Evolutionary conservation across 2,113 vertebrate species (phyloP), one percentile per base, ranked within the genome.

Genomic region (Clarias magur): DNA sequence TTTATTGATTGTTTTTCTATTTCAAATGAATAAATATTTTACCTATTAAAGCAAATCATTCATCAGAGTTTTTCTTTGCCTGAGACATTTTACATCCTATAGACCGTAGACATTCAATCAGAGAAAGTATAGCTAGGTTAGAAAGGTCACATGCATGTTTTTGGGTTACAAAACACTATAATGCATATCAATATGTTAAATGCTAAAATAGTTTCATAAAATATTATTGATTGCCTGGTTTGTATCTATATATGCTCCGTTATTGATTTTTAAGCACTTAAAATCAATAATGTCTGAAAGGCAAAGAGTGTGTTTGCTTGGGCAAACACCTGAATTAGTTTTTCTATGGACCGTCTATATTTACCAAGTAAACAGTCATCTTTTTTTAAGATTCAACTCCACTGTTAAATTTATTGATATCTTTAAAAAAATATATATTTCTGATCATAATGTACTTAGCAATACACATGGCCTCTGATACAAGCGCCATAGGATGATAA

Each of bases 261-360:
- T 72, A 79, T 88, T 90, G 86, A 87, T 88, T 85, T 63, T 76
- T 63, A 56, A 65, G 60, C 56, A 5, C 85, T 83, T 54, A 68
- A 91, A 90, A 91, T 92, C 92, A 88, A 89, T 88, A 57, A 86
- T 67, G 91, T 93, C 91, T 93, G 62, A 91, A 90, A 93, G 92
- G 93, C 94, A 95, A 95, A 96, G 94, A 90, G 87, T 87, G 85
- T 95, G 93, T 95, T 95, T 95, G 90, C 93, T 90, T 88, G 90
- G 87, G 88, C 94, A 95, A 95, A 95, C 88, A 95, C 82, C 80
- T 65, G 90, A 95, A 95, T 93, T 95, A 93, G 92, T 90, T 93
- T 90, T 89, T 92, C 94, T 94, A 94, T 93, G 92, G 92, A 94
- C 92, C 27, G 93, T 93, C 93, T 94, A 88, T 96, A 90, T 96